A percentile compares a stretch with the other conserved stretches of the same genome.
Evolutionary conservation across 2,797 vertebrate species (phyloP).

Genomic region (Morelia viridis): DNA sequence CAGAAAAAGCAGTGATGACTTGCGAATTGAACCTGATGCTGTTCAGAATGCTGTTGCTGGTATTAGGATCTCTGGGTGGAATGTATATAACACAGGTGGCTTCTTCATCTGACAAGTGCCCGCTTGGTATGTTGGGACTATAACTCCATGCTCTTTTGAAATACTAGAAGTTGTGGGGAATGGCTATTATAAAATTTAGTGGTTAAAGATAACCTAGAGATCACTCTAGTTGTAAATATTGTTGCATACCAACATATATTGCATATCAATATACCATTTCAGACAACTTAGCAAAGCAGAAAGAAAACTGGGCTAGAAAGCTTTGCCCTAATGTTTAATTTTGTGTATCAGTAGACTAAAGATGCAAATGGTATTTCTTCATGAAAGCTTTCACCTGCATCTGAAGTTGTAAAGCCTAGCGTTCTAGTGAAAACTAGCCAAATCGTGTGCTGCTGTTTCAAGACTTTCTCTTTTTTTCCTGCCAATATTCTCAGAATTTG

Average conservation of each 20-base stretch:
- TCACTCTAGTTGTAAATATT: background rate
- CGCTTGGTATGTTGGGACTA: background rate
- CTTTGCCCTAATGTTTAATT: background rate
- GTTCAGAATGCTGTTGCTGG: background rate
- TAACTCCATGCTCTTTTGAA: background rate
- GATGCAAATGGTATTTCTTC: background rate
- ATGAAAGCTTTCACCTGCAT: background rate
- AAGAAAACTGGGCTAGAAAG: background rate
- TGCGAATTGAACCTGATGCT: background rate
- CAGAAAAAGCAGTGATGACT: background rate
- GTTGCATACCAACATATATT: background rate
- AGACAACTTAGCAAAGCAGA: background rate
- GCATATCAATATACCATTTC: background rate
- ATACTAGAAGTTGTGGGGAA: background rate
- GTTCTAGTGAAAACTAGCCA: background rate
- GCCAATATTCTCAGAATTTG: background rate
- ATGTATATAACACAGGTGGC: background rate
- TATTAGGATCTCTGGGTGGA: conserved; percentile 7
- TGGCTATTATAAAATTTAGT: background rate
- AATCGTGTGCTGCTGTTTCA: background rate
- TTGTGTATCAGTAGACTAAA: background rate
- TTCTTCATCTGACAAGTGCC: background rate
- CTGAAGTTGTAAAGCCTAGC: background rate
- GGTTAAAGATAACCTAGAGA: background rate
- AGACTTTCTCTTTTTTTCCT: too few relatives aligned